A percentile compares a stretch with the other conserved stretches of the same genome.
These are phyloP conservation scores for Notoglanidium macrostoma DNA, from an alignment of 2,797 vertebrate genomes.

Conservation along the genomic window DNA sequence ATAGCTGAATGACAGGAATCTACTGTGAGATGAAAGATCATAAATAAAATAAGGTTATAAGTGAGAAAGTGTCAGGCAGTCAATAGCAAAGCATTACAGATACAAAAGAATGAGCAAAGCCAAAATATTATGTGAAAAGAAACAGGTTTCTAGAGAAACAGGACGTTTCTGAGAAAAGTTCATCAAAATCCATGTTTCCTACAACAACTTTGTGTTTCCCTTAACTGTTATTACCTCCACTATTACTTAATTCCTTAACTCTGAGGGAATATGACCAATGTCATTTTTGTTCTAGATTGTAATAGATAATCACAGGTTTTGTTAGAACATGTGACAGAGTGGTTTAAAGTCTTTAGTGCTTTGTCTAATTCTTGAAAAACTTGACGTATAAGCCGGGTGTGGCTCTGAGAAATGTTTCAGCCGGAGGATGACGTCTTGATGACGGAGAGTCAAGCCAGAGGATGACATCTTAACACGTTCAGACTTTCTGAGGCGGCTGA, in stretches of 20 bases:
- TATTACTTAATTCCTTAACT: background rate
- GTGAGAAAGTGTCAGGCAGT: background rate
- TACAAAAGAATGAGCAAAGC: background rate
- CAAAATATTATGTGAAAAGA: background rate
- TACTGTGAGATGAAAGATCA: background rate
- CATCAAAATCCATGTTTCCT: background rate
- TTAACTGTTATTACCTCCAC: background rate
- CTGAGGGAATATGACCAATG: background rate
- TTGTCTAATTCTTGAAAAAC: conserved; percentile 2
- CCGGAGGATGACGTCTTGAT: background rate
- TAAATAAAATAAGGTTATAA: background rate
- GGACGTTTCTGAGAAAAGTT: background rate
- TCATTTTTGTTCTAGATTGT: background rate
- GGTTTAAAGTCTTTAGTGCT: background rate
- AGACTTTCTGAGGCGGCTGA: background rate
- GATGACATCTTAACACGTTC: background rate
- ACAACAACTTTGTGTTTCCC: background rate
- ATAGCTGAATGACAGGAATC: background rate
- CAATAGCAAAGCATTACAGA: background rate
- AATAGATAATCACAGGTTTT: background rate
- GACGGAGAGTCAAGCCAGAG: background rate
- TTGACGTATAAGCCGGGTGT: background rate
- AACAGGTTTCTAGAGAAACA: background rate
- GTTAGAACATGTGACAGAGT: background rate
- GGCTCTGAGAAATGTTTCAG: background rate